Conservation (phyloP, 2,113 vertebrate species). For the Spilogale gracilis region DNA sequence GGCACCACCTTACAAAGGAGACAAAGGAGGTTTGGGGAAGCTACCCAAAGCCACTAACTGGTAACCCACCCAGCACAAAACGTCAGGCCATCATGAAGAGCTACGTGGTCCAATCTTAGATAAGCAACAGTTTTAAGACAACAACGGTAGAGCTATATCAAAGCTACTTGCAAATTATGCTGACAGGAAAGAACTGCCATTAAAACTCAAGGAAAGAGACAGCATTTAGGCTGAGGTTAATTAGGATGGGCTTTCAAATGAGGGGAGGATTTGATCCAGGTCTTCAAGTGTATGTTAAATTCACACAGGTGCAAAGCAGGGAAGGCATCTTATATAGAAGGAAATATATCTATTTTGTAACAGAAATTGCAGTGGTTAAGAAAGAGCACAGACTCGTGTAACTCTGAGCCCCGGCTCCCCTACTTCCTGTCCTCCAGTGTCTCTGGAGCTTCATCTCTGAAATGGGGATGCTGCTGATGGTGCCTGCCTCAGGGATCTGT, state of each 20-base stretch:
- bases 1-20: background rate
- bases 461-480: background rate
- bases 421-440: background rate
- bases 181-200: background rate
- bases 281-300: background rate
- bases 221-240: background rate
- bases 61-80: background rate
- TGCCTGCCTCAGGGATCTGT: background rate
- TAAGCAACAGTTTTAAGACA: background rate
- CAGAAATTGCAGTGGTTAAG: background rate
- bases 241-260: background rate
- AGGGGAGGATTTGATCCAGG: background rate
- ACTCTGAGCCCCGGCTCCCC: background rate
- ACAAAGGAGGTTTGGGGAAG: background rate
- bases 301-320: background rate
- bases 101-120: background rate
- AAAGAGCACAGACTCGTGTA: background rate
- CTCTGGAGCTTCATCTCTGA: background rate
- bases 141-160: background rate
- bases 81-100: background rate
- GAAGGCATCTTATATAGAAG: background rate
- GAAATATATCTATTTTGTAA: background rate
- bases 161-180: background rate
- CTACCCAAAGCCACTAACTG: background rate
- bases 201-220: background rate